These are phyloP conservation scores for Stylophora pistillata DNA, from an alignment of 64 coral and sea anemone species.

Conservation along the genomic window DNA sequence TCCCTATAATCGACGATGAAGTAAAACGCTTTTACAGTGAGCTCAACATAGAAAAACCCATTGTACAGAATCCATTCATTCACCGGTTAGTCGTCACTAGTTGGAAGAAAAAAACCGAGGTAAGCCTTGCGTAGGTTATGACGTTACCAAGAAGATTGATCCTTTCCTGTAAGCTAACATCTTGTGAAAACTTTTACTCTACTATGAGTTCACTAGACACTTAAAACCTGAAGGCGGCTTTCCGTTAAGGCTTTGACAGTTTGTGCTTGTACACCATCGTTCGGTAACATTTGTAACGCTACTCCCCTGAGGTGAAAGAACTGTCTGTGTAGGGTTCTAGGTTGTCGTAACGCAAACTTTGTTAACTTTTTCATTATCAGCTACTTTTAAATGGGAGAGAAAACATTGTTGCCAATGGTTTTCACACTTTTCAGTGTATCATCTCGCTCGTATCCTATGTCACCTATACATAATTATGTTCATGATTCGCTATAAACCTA, in stretches of 20 bases:
- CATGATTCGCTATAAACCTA: not conserved
- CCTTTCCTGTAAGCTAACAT: not conserved
- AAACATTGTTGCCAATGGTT: too few species aligned
- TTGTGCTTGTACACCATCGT: too few species aligned
- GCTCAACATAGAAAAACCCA: conserved; percentile 17
- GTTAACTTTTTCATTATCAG: too few species aligned
- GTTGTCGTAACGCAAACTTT: too few species aligned
- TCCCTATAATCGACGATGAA: conserved; percentile 35
- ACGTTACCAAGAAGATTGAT: not conserved
- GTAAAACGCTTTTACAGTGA: conserved; percentile 35
- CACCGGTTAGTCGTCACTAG: conserved; percentile 25
- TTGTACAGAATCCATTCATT: conserved; percentile 42
- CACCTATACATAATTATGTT: too few species aligned
- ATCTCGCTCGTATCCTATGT: too few species aligned
- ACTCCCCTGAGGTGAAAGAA: not conserved
- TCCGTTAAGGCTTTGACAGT: too few species aligned
- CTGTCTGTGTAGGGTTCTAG: not conserved
- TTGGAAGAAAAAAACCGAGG: conserved; percentile 64
- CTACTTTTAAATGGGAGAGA: too few species aligned
- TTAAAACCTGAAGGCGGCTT: too few species aligned
- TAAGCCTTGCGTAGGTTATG: not conserved
- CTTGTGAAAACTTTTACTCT: too few species aligned
- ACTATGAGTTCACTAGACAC: too few species aligned
- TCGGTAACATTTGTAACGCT: not conserved
- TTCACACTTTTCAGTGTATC: too few species aligned